Conservation (phyloP, 1,140 invertebrate genomes). For the Drosophila ohnishii region DNA sequence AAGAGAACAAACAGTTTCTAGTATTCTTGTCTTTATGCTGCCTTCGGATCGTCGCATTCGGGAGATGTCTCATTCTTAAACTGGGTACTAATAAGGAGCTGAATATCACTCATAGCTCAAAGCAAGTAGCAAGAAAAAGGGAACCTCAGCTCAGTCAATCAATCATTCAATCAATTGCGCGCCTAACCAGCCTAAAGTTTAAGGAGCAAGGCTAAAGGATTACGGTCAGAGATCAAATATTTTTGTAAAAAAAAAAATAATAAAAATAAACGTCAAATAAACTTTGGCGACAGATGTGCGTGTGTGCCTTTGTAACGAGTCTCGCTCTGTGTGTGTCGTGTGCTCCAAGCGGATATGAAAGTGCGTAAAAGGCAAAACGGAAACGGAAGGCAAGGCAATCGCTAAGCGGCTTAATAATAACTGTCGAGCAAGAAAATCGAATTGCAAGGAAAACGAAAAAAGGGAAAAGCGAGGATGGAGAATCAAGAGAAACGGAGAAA, state of each 20-base stretch:
- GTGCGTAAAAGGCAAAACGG: slow-evolving; percentile 57
- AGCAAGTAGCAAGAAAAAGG: not conserved
- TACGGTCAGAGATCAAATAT: slow-evolving; percentile 65
- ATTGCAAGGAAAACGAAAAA: slow-evolving; percentile 21
- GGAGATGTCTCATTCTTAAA: not conserved
- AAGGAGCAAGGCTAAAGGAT: slow-evolving; percentile 50
- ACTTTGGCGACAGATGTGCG: slow-evolving; percentile 49
- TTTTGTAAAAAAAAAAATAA: slow-evolving; percentile 36
- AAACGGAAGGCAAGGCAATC: slow-evolving; percentile 40
- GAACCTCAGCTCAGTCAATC: slow-evolving; percentile 45
- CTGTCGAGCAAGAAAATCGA: slow-evolving; percentile 47
- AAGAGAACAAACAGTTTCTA: not conserved
- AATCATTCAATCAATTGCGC: slow-evolving; percentile 69
- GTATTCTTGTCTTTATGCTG: not conserved
- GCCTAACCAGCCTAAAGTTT: slow-evolving; percentile 24
- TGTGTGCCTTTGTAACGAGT: not conserved
- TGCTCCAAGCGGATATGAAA: slow-evolving; percentile 52
- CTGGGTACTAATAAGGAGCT: too few relatives aligned
- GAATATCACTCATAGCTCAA: too few relatives aligned
- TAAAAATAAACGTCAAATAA: slow-evolving; percentile 75
- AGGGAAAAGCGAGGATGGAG: not conserved
- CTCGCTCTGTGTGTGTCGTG: slow-evolving; percentile 2
- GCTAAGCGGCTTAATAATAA: slow-evolving; percentile 70
- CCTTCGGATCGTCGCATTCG: not conserved
- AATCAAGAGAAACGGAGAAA: slow-evolving; percentile 16